phyloP scores from a whole-genome alignment of 2,888 invertebrate species.

The Andrena trimmerana region DNA sequence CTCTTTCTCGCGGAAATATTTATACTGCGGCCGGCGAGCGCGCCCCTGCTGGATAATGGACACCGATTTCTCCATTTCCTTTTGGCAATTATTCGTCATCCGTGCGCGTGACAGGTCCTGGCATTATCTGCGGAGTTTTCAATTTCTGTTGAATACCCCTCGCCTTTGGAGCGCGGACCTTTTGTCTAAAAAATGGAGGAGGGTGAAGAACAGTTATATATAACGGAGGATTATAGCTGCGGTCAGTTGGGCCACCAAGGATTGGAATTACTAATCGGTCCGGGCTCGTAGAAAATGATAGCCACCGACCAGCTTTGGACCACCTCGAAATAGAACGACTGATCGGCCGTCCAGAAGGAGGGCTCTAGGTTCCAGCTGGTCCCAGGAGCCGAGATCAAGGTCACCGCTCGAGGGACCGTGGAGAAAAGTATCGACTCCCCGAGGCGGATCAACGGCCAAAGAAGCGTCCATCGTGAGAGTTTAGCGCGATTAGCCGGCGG shows the following conservation, averaged over 20 bases:
- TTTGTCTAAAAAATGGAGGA: no score
- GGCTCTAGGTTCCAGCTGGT: no score
- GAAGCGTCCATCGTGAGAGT: background rate
- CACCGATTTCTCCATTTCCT: slow-evolving; percentile 8
- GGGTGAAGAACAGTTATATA: no score
- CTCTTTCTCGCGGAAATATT: slow-evolving; percentile 68
- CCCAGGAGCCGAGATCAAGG: background rate
- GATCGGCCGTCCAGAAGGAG: no score
- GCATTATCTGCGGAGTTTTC: background rate
- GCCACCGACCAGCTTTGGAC: no score
- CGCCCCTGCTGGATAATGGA: background rate
- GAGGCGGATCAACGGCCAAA: background rate
- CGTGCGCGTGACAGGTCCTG: background rate
- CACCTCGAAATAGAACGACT: no score
- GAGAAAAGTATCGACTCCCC: background rate
- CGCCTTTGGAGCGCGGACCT: background rate
- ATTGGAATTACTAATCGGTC: no score
- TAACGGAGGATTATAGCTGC: no score
- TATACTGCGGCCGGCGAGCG: slow-evolving; percentile 41
- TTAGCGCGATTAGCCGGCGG: slow-evolving; percentile 32
- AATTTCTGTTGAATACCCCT: background rate
- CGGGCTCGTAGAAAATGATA: no score
- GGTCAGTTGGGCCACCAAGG: no score
- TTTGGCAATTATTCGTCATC: slow-evolving; percentile 23
- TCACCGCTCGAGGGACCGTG: background rate